A percentile compares a stretch with the other conserved stretches of the same genome.
Conservation (phyloP, 2,797 vertebrate genomes). For the Meda fulgida region DNA sequence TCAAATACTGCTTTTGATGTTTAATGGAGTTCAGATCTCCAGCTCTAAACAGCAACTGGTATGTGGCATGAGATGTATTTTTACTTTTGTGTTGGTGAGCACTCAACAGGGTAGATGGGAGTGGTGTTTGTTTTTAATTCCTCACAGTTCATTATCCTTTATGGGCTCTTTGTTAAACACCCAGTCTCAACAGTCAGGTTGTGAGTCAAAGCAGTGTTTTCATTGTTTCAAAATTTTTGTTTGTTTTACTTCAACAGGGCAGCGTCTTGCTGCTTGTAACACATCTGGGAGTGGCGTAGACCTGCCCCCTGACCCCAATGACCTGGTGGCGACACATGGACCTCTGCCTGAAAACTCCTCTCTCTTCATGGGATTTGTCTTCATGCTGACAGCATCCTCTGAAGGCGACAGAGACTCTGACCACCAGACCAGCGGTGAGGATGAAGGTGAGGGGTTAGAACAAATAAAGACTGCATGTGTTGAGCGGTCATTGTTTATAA, state of each 20-base stretch:
- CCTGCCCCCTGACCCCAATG: constrained; percentile 66
- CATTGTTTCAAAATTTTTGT: too few species aligned
- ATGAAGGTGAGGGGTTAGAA: constrained; percentile 81
- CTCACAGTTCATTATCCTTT: constrained; percentile 42
- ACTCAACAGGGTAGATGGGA: constrained; percentile 31
- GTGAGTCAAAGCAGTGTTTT: neutral
- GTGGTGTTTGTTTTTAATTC: constrained; percentile 26
- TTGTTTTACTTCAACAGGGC: constrained; percentile 38
- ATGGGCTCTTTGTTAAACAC: constrained; percentile 10
- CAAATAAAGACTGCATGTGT: neutral
- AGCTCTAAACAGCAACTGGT: constrained; percentile 43
- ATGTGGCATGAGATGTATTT: constrained; percentile 45
- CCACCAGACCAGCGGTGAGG: constrained; percentile 80
- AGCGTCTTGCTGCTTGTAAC: constrained; percentile 71
- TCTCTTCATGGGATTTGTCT: constrained; percentile 95
- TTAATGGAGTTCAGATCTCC: constrained; percentile 46
- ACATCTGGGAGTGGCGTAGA: constrained; percentile 83
- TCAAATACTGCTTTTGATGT: constrained; percentile 42
- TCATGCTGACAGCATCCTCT: constrained; percentile 92
- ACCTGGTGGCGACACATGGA: constrained; percentile 80
- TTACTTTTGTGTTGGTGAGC: constrained; percentile 32
- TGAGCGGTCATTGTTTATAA: neutral
- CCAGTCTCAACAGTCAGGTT: neutral
- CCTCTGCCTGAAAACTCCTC: constrained; percentile 88
- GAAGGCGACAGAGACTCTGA: constrained; percentile 83